Evolutionary conservation across 2,797 vertebrate genomes (phyloP).

Genomic region (Macrochelys suwanniensis): DNA sequence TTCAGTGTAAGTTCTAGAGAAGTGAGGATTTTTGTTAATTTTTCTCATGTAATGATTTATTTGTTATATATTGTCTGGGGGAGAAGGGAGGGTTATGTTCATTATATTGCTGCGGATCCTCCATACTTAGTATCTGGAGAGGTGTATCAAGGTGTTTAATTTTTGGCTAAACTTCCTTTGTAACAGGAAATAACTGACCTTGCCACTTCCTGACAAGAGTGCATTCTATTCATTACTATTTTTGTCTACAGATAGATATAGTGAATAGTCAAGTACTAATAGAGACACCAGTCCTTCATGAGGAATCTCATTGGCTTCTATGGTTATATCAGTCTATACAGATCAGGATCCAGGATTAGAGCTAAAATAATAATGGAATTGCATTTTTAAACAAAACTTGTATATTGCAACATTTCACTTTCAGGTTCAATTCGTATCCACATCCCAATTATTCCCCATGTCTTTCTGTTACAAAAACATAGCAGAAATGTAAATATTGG

Average conservation of each 20-base stretch:
- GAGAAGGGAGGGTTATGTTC: neutral
- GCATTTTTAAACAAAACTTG: neutral
- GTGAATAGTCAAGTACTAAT: neutral
- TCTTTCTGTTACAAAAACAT: neutral
- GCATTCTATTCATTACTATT: neutral
- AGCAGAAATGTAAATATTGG: neutral
- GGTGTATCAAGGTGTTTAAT: neutral
- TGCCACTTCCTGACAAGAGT: neutral
- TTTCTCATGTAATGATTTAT: neutral
- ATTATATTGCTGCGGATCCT: neutral
- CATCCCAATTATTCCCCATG: neutral
- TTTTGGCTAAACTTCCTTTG: neutral
- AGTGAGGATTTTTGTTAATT: neutral
- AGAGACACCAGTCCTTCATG: neutral
- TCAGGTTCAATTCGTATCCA: neutral
- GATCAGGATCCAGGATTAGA: accelerated
- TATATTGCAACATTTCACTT: neutral
- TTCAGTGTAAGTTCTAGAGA: neutral
- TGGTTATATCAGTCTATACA: neutral
- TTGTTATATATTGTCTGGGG: neutral
- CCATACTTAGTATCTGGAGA: neutral
- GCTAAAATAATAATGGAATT: neutral
- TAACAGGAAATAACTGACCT: neutral
- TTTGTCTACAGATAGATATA: neutral
- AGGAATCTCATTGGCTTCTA: neutral